These are phyloP conservation scores for Lamprologus callipterus DNA, from an alignment of 2,113 vertebrate genomes.

Conservation along the genomic window DNA sequence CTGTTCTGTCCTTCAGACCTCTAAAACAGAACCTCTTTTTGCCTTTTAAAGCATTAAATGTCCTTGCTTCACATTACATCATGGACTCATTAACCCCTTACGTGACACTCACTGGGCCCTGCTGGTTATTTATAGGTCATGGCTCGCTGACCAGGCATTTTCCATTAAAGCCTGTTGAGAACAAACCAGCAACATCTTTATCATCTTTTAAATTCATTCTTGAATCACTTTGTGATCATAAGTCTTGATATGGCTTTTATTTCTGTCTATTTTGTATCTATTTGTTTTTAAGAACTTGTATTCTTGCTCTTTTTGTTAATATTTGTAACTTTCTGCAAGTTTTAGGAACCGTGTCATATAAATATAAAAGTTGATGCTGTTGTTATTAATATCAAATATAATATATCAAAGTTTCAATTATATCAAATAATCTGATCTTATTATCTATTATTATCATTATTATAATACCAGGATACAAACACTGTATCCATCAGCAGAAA, in stretches of 20 bases:
- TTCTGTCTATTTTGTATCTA: neutral
- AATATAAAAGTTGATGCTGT: neutral
- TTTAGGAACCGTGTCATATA: rapidly evolving
- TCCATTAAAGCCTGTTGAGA: neutral
- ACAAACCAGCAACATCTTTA: neutral
- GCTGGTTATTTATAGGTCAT: neutral
- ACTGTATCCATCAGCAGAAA: neutral
- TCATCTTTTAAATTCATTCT: neutral
- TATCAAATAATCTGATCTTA: neutral
- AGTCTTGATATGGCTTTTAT: neutral
- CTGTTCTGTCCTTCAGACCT: neutral
- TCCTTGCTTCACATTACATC: neutral
- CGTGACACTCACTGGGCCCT: neutral
- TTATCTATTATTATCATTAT: rapidly evolving
- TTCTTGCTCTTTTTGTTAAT: neutral
- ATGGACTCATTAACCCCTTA: neutral
- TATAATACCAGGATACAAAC: rapidly evolving
- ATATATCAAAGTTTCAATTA: neutral
- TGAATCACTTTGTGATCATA: neutral
- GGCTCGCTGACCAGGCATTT: neutral
- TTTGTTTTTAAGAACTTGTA: neutral
- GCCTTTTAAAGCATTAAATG: neutral
- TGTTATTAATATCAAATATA: neutral
- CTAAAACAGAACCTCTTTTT: neutral
- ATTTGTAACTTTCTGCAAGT: neutral